Evolutionary conservation across 2,888 invertebrate species (phyloP), one percentile per base, ranked within the genome.

Genomic region (Hypselothyrea guttata): DNA sequence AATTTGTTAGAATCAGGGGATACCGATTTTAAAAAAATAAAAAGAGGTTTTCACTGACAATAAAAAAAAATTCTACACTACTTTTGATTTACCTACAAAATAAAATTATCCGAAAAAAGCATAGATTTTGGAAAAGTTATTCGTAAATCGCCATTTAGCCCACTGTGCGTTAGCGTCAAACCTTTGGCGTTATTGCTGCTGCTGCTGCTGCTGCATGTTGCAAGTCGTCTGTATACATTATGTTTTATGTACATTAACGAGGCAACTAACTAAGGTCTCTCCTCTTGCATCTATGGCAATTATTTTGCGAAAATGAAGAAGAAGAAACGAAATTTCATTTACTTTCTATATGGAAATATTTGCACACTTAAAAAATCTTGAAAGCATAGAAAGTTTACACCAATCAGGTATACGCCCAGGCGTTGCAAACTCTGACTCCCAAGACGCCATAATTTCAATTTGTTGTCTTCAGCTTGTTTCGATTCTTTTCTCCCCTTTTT

Each of bases 331-430:
- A 55, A 66, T 68, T 68, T 68, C 68, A 68, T 68, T 68, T 68
- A 68, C 68, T 68, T 68, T 68, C 68, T 68, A 68, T 68, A 68
- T 68, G 68, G 68, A 68, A 68, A 68, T 68, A 68, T 68, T 68
- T 68, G 68, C 68, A 68, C 68, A 68, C 68, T 68, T 68, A 41
- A 45, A 58, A 68, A 53, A 68, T 68, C 68, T 68, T 62, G 54
- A 68, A 68, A 62, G 68, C 68, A 62, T 68, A 68, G 68, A 68
- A 68, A 68, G 68, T 68, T 54, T 54, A 54, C 67, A 47, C 62
- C 67, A 45, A 67, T 62, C 47, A 38, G 67, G 53, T 51, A 47
- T 22, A 68, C 67, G 62, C 67, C 67, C 57, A 53, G 44, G 41
- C 58, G 48, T 31, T 27, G 52, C 27, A 46, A 35, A 22, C 12